These are phyloP conservation scores for Nautilus pompilius DNA, from an alignment of 1,140 invertebrate species.

Conservation along the genomic window DNA sequence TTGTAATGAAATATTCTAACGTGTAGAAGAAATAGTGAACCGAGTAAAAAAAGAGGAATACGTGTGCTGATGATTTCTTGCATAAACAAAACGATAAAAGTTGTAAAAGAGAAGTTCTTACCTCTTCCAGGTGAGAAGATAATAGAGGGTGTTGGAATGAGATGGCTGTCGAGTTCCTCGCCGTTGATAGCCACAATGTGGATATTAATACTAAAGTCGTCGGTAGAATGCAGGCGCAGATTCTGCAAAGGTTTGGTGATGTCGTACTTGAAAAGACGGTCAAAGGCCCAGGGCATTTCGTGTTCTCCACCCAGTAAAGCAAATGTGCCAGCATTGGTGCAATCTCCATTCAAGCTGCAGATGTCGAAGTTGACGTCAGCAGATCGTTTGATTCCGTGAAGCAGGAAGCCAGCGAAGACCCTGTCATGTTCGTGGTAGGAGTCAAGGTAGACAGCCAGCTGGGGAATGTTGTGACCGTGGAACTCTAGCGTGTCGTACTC, in stretches of 20 bases:
- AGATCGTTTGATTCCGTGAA: conserved; percentile 8
- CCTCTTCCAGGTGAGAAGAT: neutral
- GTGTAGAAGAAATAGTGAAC: too few species aligned
- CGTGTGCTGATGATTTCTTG: too few species aligned
- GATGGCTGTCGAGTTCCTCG: conserved; percentile 5
- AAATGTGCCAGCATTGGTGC: conserved; percentile 20
- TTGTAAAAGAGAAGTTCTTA: too few species aligned
- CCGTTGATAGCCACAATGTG: conserved; percentile 15
- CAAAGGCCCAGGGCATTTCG: conserved; percentile 23
- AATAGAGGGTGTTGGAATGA: conserved; percentile 13
- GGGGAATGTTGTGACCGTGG: conserved; percentile 17
- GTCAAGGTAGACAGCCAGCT: conserved; percentile 14
- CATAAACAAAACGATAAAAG: too few species aligned
- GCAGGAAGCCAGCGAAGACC: conserved; percentile 14
- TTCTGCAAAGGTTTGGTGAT: conserved; percentile 14
- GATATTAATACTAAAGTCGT: conserved; percentile 9
- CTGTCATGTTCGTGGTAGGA: conserved; percentile 11
- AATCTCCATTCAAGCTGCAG: conserved; percentile 10
- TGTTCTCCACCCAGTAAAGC: conserved; percentile 16
- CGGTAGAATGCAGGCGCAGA: conserved; percentile 10
- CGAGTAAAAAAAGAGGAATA: too few species aligned
- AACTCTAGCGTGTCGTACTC: conserved; percentile 21
- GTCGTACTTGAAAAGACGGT: conserved; percentile 22
- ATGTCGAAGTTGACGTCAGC: conserved; percentile 17
- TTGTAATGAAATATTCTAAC: too few species aligned